Evolutionary conservation across 2,113 vertebrate species (phyloP).

Genomic region (Ictidomys tridecemlineatus): DNA sequence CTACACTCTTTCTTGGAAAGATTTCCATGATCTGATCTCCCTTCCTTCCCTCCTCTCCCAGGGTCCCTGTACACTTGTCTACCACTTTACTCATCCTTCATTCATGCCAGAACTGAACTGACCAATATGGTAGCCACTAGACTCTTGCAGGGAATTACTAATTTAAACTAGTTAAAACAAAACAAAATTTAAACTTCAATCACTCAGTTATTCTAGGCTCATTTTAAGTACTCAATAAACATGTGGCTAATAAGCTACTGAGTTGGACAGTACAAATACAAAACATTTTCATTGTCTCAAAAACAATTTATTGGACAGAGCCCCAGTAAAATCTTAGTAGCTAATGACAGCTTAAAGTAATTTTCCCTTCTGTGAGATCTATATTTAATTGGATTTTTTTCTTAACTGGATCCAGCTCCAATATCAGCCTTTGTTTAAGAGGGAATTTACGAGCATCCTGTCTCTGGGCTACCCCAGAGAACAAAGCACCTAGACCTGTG

Average conservation of each 20-base stretch:
- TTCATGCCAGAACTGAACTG: not conserved
- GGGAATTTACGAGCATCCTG: not conserved
- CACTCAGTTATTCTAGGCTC: not conserved
- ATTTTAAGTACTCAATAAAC: not conserved
- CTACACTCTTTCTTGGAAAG: not conserved
- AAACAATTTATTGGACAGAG: not conserved
- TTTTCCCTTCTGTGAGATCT: conserved; percentile 32
- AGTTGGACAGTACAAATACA: not conserved
- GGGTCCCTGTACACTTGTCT: not conserved
- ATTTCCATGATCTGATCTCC: not conserved
- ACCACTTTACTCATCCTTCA: not conserved
- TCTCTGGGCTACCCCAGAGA: not conserved
- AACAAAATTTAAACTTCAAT: not conserved
- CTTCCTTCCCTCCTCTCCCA: not conserved
- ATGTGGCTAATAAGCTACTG: not conserved
- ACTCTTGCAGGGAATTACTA: not conserved
- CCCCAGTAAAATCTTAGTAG: conserved; percentile 21
- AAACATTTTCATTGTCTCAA: not conserved
- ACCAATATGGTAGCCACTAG: not conserved
- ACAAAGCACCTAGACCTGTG: not conserved
- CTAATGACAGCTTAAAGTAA: conserved; percentile 30
- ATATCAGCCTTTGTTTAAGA: conserved; percentile 25
- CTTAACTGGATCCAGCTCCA: not conserved
- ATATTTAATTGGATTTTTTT: conserved; percentile 1
- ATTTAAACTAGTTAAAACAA: not conserved